These are phyloP conservation scores for Drosophila oshimai DNA, from an alignment of 1,140 invertebrate species.

Conservation along the genomic window DNA sequence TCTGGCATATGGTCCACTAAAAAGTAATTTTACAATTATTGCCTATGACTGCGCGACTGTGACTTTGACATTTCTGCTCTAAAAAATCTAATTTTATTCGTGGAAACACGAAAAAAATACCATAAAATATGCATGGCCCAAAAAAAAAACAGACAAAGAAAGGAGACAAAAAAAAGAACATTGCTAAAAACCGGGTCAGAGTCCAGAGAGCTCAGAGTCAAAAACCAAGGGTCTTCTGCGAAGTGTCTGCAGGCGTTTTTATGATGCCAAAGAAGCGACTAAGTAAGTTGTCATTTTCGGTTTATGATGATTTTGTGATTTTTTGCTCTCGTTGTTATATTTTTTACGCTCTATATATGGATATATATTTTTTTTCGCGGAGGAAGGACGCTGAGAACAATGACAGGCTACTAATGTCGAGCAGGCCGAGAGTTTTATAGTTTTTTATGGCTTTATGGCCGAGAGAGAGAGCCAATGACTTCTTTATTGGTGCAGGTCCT, in stretches of 20 bases:
- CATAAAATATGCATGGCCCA: conserved; percentile 46
- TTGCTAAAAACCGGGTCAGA: conserved; percentile 52
- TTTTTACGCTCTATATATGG: conserved; percentile 76
- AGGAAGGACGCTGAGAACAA: conserved; percentile 9
- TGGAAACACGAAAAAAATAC: conserved; percentile 54
- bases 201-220: conserved; percentile 6
- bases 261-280: conserved; percentile 46
- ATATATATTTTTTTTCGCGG: conserved; percentile 26
- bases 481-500: conserved; percentile 76
- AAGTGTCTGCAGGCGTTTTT: conserved; percentile 37
- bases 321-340: conserved; percentile 77
- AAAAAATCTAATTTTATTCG: conserved; percentile 79
- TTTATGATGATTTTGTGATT: conserved; percentile 68
- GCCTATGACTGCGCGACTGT: conserved; percentile 21
- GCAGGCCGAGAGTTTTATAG: conserved; percentile 39
- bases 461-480: conserved; percentile 64
- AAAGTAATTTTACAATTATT: conserved; percentile 48
- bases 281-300: conserved; percentile 63
- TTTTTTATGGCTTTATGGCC: conserved; percentile 74
- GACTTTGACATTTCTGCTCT: conserved; percentile 54
- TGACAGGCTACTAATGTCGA: conserved; percentile 70
- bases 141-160: conserved; percentile 1
- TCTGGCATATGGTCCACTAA: conserved; percentile 40
- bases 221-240: conserved; percentile 35
- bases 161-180: conserved; percentile 28